Evolutionary conservation across 2,797 vertebrate species (phyloP).

Genomic region (Helarctos malayanus): DNA sequence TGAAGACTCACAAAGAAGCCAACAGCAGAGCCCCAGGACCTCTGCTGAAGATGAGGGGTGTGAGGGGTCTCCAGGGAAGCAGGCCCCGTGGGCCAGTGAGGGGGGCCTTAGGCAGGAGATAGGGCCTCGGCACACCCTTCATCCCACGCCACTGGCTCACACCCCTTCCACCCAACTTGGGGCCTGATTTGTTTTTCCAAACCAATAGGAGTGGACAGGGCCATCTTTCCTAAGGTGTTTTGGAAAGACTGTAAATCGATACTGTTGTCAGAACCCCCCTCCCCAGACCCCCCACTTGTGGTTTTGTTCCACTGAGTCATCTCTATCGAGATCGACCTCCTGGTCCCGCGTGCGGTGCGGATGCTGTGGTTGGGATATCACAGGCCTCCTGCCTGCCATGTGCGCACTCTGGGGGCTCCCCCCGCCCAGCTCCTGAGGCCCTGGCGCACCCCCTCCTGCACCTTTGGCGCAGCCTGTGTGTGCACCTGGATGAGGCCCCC

Average conservation of each 20-base stretch:
- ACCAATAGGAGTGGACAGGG: not conserved
- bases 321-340: not conserved
- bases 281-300: not conserved
- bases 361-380: not conserved
- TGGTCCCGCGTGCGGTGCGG: not conserved
- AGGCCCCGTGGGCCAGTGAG: rapidly evolving
- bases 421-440: not conserved
- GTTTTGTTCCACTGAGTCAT: not conserved
- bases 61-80: not conserved
- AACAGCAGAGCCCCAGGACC: rapidly evolving
- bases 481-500: not conserved
- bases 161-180: not conserved
- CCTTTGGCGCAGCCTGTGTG: not conserved
- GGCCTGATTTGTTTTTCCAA: not conserved
- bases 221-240: not conserved
- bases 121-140: not conserved
- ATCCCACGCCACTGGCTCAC: not conserved
- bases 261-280: not conserved
- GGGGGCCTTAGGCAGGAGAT: rapidly evolving
- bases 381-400: rapidly evolving
- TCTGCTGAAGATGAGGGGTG: not conserved
- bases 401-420: rapidly evolving
- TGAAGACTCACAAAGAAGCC: not conserved
- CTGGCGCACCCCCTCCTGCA: not conserved
- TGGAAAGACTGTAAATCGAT: not conserved